Conservation (phyloP, 1,140 invertebrate species). For the Lepidostoma basale region DNA sequence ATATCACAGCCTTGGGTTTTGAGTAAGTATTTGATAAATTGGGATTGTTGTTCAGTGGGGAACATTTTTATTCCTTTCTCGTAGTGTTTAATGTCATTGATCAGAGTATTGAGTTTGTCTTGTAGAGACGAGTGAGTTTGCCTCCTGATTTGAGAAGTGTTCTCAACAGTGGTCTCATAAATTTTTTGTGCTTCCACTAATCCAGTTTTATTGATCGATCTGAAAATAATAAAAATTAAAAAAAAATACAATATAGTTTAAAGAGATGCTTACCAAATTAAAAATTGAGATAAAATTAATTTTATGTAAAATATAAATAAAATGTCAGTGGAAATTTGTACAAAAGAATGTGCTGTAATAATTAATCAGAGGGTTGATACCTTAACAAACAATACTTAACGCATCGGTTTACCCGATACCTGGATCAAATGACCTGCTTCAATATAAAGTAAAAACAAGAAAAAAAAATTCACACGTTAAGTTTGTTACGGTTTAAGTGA, state of each 20-base stretch:
- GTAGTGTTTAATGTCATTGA: constrained; percentile 80
- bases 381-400: too few relatives aligned
- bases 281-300: neutral
- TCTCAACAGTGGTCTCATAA: constrained; percentile 72
- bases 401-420: too few relatives aligned
- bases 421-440: too few relatives aligned
- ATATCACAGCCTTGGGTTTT: constrained; percentile 85
- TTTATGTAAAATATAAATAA: neutral
- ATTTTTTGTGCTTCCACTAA: constrained; percentile 70
- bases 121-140: constrained; percentile 81
- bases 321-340: too few relatives aligned
- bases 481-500: too few relatives aligned
- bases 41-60: constrained; percentile 63
- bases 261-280: neutral
- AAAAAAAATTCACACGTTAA: too few relatives aligned
- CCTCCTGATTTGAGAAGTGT: constrained; percentile 68
- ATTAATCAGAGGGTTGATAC: too few relatives aligned
- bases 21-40: constrained; percentile 80
- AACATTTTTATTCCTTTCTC: constrained; percentile 83
- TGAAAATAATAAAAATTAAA: constrained; percentile 55
- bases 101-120: constrained; percentile 78
- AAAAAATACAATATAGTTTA: neutral
- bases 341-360: too few relatives aligned
- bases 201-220: constrained; percentile 61
- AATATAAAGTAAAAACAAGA: too few relatives aligned